These are phyloP conservation scores for Bubo blakistoni DNA, from an alignment of 2,113 vertebrate species.

Conservation along the genomic window DNA sequence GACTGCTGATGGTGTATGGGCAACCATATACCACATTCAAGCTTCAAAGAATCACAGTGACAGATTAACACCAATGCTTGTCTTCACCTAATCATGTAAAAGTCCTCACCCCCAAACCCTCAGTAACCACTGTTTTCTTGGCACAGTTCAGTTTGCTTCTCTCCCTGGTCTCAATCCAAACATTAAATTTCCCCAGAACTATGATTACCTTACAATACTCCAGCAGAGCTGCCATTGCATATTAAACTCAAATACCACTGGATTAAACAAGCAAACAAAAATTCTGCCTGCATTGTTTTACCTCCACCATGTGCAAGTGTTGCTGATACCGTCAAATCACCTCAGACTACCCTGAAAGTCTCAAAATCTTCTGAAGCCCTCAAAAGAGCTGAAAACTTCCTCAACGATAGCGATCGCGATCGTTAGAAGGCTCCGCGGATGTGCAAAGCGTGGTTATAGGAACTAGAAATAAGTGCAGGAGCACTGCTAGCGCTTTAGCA, in stretches of 20 bases:
- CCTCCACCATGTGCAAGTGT: fast-evolving
- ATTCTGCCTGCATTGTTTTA: fast-evolving
- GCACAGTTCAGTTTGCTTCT: not conserved
- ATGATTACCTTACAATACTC: fast-evolving
- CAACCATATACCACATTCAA: fast-evolving
- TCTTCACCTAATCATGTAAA: no score
- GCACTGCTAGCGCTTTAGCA: fast-evolving
- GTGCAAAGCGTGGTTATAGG: fast-evolving
- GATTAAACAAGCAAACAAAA: not conserved
- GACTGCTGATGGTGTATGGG: fast-evolving
- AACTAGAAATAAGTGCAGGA: fast-evolving
- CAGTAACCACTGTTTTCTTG: not conserved
- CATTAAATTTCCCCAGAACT: fast-evolving
- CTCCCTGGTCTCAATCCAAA: not conserved
- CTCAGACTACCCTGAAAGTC: no score
- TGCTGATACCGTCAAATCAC: fast-evolving
- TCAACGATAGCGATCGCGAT: fast-evolving
- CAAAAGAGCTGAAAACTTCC: fast-evolving
- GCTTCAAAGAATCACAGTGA: not conserved
- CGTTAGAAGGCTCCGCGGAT: fast-evolving
- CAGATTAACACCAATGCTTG: fast-evolving
- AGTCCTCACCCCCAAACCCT: no score
- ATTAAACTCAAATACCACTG: not conserved
- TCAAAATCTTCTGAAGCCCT: fast-evolving
- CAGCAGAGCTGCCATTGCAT: not conserved